Base-by-base conservation (phyloP, 2,797 vertebrate species). In the Poecilia picta region DNA sequence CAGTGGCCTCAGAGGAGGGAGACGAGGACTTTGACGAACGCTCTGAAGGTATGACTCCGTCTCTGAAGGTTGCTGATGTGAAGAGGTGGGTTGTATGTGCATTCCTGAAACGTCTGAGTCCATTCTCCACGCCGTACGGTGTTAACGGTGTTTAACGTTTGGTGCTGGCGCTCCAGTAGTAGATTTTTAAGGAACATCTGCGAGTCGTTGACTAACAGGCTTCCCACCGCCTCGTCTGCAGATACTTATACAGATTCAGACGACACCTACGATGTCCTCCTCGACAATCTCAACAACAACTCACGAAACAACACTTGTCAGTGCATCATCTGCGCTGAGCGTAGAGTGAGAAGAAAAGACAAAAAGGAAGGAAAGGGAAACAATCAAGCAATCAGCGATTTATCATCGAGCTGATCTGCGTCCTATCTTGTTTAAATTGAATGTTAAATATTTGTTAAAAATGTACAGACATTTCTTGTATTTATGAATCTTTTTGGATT, bases 11-110 rank as follows among this genome's bases (percentile, higher is more conserved):
- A 45, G 98, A 99, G 94, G 98, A 99, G 93, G 98, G 98, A 64
- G 98, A 99, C 2, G 98, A 99, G 85, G 98, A 99, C 95, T 99
- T 99, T 76, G 98, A 99, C 85, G 98, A 99, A 87, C 95, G 98
- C 4, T 96, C 97, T 84, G 98, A 99, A 97, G 98, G 98, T 99
- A 92, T 94, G 89, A 5, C 6, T 73, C 25, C 7, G 4, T n/a
- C 8, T 55, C 11, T 81, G 73, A 39, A 36, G 46, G 23, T 47
- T 80, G 1, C 18, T 43, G n/a, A n/a, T 33, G 39, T 31, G 76
- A 20, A 47, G 31, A 46, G 23, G 75, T 10, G 39, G 31, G 33
- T 43, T 62, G 5, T 80, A 72, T 28, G n/a, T 46, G 41, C 23
- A 10, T 28, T 57, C 15, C 1, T 68, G 43, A 18, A 49, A 57